Conservation (phyloP, 2,797 vertebrate genomes). For the Leptodactylus fallax region DNA sequence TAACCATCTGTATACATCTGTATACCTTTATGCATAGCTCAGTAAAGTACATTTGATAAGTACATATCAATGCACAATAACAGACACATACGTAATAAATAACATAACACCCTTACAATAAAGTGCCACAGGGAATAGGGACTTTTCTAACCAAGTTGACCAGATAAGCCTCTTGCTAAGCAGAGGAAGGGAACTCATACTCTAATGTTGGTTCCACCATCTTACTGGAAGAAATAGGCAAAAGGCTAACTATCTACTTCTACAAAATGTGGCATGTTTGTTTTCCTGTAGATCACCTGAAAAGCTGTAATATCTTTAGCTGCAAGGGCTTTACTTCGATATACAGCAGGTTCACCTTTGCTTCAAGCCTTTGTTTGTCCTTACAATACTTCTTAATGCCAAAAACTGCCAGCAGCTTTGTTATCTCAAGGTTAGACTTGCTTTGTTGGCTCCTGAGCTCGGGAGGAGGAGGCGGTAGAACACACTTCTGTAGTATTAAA, state of each 20-base stretch:
- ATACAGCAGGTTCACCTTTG: not conserved
- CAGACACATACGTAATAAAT: no score
- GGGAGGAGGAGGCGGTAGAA: not conserved
- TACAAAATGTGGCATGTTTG: not conserved
- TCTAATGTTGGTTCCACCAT: no score
- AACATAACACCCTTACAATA: no score
- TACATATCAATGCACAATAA: no score
- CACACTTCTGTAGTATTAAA: not conserved
- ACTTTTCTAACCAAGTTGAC: no score
- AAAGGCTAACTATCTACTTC: not conserved
- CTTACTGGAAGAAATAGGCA: no score
- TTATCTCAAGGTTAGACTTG: constrained; percentile 10
- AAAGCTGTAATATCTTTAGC: not conserved
- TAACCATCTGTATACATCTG: no score
- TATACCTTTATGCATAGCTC: no score
- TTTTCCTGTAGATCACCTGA: not conserved
- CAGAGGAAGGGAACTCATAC: no score
- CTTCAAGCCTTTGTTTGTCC: not conserved
- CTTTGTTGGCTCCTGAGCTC: not conserved
- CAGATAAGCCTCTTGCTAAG: no score
- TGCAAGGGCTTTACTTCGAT: not conserved
- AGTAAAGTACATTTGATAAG: no score
- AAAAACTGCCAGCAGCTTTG: not conserved
- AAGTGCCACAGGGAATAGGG: no score
- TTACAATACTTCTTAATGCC: not conserved